Evolutionary conservation across 2,797 vertebrate genomes (phyloP).

Genomic region (Pygocentrus nattereri): DNA sequence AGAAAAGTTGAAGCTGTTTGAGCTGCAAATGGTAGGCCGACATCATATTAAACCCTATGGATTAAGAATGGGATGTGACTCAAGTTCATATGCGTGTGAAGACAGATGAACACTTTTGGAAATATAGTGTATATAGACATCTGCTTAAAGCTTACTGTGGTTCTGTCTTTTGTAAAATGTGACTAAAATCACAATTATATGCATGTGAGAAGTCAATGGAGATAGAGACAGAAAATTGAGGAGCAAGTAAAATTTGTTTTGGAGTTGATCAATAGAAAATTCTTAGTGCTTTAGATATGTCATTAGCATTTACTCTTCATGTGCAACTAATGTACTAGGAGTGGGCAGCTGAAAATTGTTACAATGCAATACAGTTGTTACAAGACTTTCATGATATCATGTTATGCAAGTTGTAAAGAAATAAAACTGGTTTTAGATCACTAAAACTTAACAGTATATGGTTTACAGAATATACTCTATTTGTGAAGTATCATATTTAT

Average conservation of each 20-base stretch:
- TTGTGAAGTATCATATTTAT: no score
- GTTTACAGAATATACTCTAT: not conserved
- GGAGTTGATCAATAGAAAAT: no score
- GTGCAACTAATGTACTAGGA: not conserved
- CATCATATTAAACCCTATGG: no score
- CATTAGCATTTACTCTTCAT: not conserved
- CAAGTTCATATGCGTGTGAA: no score
- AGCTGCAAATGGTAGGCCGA: no score
- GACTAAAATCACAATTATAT: no score
- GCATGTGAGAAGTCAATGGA: not conserved
- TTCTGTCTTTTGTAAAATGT: conserved; percentile 9
- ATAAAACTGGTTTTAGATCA: not conserved
- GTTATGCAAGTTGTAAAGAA: not conserved
- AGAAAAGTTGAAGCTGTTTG: no score
- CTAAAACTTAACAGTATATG: no score
- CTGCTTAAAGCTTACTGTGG: not conserved
- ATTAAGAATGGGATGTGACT: no score
- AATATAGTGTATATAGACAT: conserved; percentile 26
- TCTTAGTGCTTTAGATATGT: not conserved
- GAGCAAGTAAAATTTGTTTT: not conserved
- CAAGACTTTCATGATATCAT: not conserved
- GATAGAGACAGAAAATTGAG: no score
- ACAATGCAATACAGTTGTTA: not conserved
- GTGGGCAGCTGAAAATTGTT: not conserved
- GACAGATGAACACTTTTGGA: no score